These are phyloP conservation scores for Gallinago undulata DNA, from an alignment of 2,113 vertebrate species.

Conservation along the genomic window DNA sequence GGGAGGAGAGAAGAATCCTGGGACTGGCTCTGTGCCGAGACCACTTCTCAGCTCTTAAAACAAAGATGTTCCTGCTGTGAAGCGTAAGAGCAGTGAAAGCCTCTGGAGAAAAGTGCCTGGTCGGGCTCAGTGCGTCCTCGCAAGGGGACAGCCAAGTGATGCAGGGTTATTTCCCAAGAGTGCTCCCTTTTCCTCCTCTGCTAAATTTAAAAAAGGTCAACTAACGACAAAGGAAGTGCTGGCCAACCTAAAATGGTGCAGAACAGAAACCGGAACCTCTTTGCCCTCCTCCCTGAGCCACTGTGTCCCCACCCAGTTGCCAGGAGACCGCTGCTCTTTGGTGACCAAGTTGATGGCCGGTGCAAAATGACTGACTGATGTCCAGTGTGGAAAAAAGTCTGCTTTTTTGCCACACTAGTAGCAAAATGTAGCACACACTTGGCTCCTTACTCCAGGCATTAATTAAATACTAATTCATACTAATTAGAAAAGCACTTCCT, in stretches of 20 bases:
- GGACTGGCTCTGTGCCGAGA: rapidly evolving
- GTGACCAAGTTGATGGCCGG: not conserved
- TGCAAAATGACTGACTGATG: not conserved
- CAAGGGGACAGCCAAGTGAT: not conserved
- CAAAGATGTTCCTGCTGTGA: rapidly evolving
- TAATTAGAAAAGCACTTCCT: not conserved
- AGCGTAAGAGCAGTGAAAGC: not conserved
- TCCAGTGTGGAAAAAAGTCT: not conserved
- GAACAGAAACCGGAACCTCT: not conserved
- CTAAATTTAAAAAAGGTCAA: not conserved
- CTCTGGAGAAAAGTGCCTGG: not conserved
- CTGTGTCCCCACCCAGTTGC: not conserved
- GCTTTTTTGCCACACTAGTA: rapidly evolving
- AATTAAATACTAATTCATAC: not conserved
- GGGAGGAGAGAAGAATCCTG: not conserved
- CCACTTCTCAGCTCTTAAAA: not conserved
- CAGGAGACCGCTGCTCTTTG: not conserved
- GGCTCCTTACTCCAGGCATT: not conserved
- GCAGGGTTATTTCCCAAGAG: not conserved
- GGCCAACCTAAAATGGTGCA: not conserved
- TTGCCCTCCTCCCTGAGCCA: not conserved
- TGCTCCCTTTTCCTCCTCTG: not conserved
- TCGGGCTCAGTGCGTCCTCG: rapidly evolving
- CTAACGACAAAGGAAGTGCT: not conserved
- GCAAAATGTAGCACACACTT: not conserved